Base-by-base conservation (phyloP, 2,888 invertebrate genomes). In the Volucella bombylans region DNA sequence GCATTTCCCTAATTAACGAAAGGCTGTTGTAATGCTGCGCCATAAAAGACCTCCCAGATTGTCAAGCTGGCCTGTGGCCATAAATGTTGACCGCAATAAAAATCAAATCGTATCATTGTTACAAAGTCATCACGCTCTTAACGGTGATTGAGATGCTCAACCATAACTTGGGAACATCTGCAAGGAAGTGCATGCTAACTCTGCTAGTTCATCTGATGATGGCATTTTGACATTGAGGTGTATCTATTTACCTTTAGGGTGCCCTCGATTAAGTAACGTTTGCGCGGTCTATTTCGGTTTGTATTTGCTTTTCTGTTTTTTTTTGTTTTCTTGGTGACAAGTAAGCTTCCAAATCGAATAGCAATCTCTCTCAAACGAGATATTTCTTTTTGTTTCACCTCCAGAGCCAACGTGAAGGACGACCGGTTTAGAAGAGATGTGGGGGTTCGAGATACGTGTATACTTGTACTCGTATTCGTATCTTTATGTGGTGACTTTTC, bases 61-160 rank as follows among this genome's bases (percentile, higher is more conserved):
- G 49, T 31, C n/a, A 45, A 39, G 8, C 55, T 8, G 31, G 10
- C 41, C 62, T 79, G 72, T 52, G 78, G 82, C 73, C 68, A 45
- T 73, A 68, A 64, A 67, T 49, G 64, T 68, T 78, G 82, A 79
- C 82, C 79, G 79, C 82, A 83, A 73, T 67, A 65, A 76, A 61
- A 64, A 65, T 52, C 43, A 38, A 76, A 77, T 65, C 77, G 55
- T 61, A 81, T 69, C 76, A 81, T 47, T 81, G 76, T 65, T 69
- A 69, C 64, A 69, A 68, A 69, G 77, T 82, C 81, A 50, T 55
- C 45, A 61, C 55, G 38, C 59, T 67, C 57, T 78, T 82, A 78
- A 79, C 82, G 73, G 73, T 79, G 73, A 74, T 73, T 57, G 74
- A 73, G 38, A 62, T 68, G 62, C 38, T 55, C 57, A 59, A 52